Percentiles rank a stretch among this genome's conserved stretches.
Conservation (phyloP, 2,113 vertebrate genomes). For the Smithornis capensis region DNA sequence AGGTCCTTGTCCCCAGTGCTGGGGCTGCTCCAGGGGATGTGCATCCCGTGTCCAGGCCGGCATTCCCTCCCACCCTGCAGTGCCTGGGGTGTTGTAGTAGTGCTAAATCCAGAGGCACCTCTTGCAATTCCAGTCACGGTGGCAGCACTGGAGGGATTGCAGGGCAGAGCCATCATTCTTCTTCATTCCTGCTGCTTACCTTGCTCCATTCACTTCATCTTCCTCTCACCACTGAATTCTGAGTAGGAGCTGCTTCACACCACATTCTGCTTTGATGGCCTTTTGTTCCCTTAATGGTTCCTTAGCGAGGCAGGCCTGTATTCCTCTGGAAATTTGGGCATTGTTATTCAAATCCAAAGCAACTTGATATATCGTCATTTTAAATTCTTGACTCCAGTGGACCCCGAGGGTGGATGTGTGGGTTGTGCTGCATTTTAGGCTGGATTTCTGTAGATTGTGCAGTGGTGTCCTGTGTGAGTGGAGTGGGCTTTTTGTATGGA, state of each 20-base stretch:
- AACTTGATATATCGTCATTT: accelerated
- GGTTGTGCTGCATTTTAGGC: neutral
- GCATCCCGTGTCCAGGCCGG: neutral
- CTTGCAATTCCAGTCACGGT: neutral
- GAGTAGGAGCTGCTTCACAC: neutral
- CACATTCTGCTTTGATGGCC: neutral
- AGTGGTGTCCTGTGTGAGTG: neutral
- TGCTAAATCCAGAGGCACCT: neutral
- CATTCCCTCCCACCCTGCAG: neutral
- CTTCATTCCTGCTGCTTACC: neutral
- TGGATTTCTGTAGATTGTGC: neutral
- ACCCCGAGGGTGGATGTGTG: neutral
- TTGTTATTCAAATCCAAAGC: neutral
- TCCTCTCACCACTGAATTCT: neutral
- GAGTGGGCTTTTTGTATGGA: neutral
- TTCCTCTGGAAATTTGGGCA: neutral
- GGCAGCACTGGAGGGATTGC: neutral
- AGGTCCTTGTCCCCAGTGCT: neutral
- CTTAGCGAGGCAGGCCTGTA: neutral
- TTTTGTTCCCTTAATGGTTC: neutral
- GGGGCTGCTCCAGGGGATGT: neutral
- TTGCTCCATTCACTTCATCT: neutral
- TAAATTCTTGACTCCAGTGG: neutral
- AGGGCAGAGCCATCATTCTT: neutral
- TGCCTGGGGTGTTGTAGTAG: neutral